These are phyloP conservation scores for Ectemnius cavifrons DNA, from an alignment of 2,888 invertebrate species.

Conservation along the genomic window DNA sequence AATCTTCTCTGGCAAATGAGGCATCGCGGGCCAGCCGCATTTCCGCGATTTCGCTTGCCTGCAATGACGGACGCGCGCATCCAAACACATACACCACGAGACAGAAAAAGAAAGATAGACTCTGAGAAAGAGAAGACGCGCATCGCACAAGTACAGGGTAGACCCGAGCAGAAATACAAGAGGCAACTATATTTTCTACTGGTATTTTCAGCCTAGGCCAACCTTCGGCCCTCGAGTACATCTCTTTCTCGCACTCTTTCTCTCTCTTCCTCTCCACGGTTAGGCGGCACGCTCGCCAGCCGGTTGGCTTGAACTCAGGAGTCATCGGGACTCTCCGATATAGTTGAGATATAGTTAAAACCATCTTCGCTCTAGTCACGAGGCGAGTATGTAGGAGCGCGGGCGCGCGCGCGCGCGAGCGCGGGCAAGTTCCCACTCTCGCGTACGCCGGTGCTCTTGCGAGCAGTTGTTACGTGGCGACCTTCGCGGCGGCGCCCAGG, in stretches of 20 bases:
- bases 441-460: slow-evolving; percentile 28
- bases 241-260: slow-evolving; percentile 46
- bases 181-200: slow-evolving; percentile 67
- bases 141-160: slow-evolving; percentile 12
- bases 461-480: slow-evolving; percentile 62
- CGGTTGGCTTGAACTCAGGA: slow-evolving; percentile 47
- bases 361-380: no score
- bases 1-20: neutral
- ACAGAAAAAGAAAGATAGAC: neutral
- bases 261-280: neutral
- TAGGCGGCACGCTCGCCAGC: neutral
- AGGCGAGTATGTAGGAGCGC: no score
- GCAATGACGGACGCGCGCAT: slow-evolving; percentile 15
- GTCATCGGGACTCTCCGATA: slow-evolving; percentile 52
- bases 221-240: slow-evolving; percentile 67
- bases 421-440: slow-evolving; percentile 20
- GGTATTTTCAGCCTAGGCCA: slow-evolving; percentile 75
- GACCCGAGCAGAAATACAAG: slow-evolving; percentile 61
- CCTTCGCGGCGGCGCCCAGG: slow-evolving; percentile 68
- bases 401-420: slow-evolving; percentile 30
- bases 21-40: neutral
- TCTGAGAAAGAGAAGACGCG: neutral
- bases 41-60: slow-evolving; percentile 23
- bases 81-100: slow-evolving; percentile 27
- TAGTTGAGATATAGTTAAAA: slow-evolving; percentile 50